A percentile compares a stretch with the other conserved stretches of the same genome.
These are phyloP conservation scores for Pogonophryne albipinna DNA, from an alignment of 2,797 vertebrate genomes.

Conservation along the genomic window DNA sequence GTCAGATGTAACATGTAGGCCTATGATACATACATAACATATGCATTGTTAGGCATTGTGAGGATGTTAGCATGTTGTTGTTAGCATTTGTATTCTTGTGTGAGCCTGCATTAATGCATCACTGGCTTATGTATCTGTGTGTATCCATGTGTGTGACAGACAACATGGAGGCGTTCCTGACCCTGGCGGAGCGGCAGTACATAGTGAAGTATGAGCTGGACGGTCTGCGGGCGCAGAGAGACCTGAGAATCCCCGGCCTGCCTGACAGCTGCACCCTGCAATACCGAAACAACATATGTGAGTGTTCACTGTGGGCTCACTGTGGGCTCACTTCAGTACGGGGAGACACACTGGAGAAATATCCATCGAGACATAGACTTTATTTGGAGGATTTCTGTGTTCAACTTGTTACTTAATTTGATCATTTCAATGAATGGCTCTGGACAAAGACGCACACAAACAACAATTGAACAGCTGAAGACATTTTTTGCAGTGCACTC, in stretches of 20 bases:
- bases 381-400: background rate
- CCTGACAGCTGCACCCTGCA: slow-evolving; percentile 66
- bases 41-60: no score
- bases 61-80: no score
- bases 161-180: slow-evolving; percentile 85
- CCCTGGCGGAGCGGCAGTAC: slow-evolving; percentile 85
- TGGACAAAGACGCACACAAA: background rate
- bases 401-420: background rate
- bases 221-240: slow-evolving; percentile 77
- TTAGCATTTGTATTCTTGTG: background rate
- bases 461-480: background rate
- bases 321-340: slow-evolving; percentile 1
- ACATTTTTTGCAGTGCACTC: background rate
- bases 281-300: slow-evolving; percentile 83
- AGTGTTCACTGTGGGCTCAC: slow-evolving; percentile 58
- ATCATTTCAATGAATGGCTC: background rate
- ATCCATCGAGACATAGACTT: background rate
- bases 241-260: slow-evolving; percentile 83
- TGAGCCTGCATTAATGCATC: background rate
- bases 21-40: no score
- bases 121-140: background rate
- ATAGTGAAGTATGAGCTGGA: slow-evolving; percentile 86
- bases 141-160: slow-evolving; percentile 66
- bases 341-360: background rate
- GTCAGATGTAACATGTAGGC: no score